These are phyloP conservation scores for Phthorimaea operculella DNA, from an alignment of 1,140 invertebrate species.

Conservation along the genomic window DNA sequence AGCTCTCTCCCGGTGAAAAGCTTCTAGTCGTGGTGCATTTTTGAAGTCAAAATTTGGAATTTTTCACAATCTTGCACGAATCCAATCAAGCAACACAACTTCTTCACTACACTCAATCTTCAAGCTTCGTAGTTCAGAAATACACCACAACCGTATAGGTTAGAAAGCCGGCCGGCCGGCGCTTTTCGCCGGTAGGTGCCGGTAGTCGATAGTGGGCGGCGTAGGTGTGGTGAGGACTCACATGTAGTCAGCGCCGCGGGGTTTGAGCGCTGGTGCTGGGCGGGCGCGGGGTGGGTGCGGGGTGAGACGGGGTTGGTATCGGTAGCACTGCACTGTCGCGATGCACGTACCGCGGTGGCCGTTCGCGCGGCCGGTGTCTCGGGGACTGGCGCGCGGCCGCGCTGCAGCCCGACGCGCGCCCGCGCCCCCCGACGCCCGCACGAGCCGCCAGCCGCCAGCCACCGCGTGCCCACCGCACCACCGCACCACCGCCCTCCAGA, in stretches of 20 bases:
- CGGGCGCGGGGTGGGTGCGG: conserved; percentile 18
- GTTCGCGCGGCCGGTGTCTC: conserved; percentile 61
- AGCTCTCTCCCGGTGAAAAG: not conserved
- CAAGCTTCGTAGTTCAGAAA: not conserved
- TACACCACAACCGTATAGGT: conserved; percentile 5
- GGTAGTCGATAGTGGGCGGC: conserved; percentile 6
- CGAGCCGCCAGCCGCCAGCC: conserved; percentile 42
- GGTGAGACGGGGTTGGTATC: conserved; percentile 14
- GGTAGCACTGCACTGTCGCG: conserved; percentile 20
- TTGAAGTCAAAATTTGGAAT: not conserved
- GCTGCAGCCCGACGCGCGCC: conserved; percentile 44
- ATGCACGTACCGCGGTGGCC: conserved; percentile 42
- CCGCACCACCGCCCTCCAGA: too few species aligned
- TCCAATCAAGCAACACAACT: not conserved
- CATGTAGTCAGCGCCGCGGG: conserved; percentile 40
- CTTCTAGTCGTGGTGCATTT: conserved; percentile 3
- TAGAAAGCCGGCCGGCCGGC: conserved; percentile 17
- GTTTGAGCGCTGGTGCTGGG: conserved; percentile 34
- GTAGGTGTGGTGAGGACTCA: conserved; percentile 37
- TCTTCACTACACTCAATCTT: not conserved
- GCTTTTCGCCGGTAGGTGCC: conserved; percentile 8
- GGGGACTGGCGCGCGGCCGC: conserved; percentile 54
- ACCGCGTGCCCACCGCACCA: too few species aligned
- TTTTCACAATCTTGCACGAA: not conserved
- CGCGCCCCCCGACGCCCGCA: conserved; percentile 42